Evolutionary conservation across 2,797 vertebrate genomes (phyloP).

Genomic region (Taenioides sp.): DNA sequence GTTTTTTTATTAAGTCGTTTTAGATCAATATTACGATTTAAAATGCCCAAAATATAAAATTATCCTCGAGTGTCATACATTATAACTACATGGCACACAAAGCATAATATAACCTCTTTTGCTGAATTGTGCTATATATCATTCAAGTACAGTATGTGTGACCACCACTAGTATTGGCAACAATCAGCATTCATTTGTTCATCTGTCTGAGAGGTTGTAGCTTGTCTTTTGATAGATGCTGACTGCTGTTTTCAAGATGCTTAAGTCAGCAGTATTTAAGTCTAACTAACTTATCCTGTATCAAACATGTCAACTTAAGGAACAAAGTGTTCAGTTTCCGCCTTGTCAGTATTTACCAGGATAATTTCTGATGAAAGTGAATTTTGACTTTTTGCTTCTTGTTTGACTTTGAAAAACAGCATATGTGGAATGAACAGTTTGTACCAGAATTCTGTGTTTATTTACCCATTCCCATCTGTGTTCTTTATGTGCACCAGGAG

Average conservation of each 20-base stretch:
- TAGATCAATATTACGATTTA: too few species aligned
- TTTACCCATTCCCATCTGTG: conserved; percentile 15
- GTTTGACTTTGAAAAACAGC: conserved; percentile 36
- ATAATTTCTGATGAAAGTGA: background rate
- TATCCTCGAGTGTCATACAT: too few species aligned
- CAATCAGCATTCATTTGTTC: too few species aligned
- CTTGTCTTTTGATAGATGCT: background rate
- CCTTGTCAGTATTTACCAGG: background rate
- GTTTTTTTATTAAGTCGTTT: too few species aligned
- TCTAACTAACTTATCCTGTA: background rate
- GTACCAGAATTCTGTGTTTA: conserved; percentile 7
- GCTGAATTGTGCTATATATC: too few species aligned
- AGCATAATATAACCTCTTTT: too few species aligned
- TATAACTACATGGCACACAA: too few species aligned
- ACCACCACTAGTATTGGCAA: too few species aligned
- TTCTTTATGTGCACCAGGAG: conserved; percentile 76
- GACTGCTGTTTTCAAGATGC: background rate
- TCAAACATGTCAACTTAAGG: background rate
- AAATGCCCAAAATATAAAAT: too few species aligned
- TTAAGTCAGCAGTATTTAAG: background rate
- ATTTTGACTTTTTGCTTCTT: conserved; percentile 32
- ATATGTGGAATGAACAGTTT: conserved; percentile 29
- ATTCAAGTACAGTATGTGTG: too few species aligned
- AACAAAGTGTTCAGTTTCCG: background rate
- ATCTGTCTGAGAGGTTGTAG: background rate